phyloP scores from a whole-genome alignment of 2,113 vertebrate species.

The Carassius gibelio region DNA sequence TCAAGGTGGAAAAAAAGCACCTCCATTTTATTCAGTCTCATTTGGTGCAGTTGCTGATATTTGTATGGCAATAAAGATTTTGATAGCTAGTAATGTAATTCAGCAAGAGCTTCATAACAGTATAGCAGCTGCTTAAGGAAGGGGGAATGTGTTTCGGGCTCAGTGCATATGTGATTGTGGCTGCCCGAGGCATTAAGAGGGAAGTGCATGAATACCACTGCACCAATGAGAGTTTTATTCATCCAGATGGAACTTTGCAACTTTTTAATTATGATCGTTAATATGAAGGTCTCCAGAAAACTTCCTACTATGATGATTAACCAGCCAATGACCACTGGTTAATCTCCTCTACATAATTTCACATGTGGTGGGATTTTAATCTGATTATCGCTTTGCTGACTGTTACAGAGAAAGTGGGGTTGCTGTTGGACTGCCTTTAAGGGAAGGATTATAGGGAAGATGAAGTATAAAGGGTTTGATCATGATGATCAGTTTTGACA shows the following conservation, averaged over 20 bases:
- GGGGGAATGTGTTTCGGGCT: slow-evolving; percentile 21
- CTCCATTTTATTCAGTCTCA: not conserved
- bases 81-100: not conserved
- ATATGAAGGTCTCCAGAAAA: slow-evolving; percentile 17
- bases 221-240: slow-evolving; percentile 8
- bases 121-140: not conserved
- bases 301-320: not conserved
- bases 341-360: slow-evolving; percentile 35
- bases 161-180: not conserved
- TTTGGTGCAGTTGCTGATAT: not conserved
- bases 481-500: too few species aligned
- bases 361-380: slow-evolving; percentile 21
- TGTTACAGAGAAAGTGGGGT: too few species aligned
- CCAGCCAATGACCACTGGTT: slow-evolving; percentile 28
- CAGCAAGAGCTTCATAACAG: not conserved
- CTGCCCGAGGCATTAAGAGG: not conserved
- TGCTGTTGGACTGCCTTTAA: too few species aligned
- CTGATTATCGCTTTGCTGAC: too few species aligned
- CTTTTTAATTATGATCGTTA: slow-evolving; percentile 1
- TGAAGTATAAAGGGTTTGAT: too few species aligned
- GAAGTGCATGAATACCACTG: not conserved
- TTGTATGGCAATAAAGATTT: not conserved
- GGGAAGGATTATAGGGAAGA: too few species aligned
- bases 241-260: not conserved
- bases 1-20: too few species aligned